Conservation (phyloP, 2,888 invertebrate genomes). For the Octonoba sinensis region DNA sequence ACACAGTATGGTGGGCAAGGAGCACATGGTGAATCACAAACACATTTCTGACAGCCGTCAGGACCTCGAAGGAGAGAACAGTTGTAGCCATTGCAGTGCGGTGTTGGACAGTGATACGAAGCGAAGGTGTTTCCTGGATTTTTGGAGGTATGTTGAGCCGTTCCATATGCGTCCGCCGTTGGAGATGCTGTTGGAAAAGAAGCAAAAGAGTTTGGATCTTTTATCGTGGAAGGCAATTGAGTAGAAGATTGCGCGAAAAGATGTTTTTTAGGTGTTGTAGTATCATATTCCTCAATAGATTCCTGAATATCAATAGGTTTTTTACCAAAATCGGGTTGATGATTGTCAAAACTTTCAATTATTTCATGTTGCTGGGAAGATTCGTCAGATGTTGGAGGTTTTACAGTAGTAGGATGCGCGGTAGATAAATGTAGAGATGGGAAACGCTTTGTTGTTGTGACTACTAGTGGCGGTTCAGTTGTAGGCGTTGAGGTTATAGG, state of each 20-base stretch:
- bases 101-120: constrained; percentile 58
- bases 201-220: constrained; percentile 33
- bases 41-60: constrained; percentile 58
- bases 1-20: constrained; percentile 60
- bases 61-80: constrained; percentile 54
- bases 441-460: background rate
- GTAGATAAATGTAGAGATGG: background rate
- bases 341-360: constrained; percentile 48
- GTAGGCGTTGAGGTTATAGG: background rate
- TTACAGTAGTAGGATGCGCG: constrained; percentile 1
- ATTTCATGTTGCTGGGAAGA: constrained; percentile 11
- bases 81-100: constrained; percentile 62
- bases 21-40: constrained; percentile 57
- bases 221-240: constrained; percentile 10
- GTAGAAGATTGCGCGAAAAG: constrained; percentile 3
- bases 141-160: constrained; percentile 4
- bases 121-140: constrained; percentile 13
- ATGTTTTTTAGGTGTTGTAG: constrained; percentile 25
- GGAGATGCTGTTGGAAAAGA: constrained; percentile 56
- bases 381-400: background rate
- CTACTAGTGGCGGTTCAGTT: background rate
- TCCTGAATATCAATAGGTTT: constrained; percentile 33
- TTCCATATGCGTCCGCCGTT: constrained; percentile 39
- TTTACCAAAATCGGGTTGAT: constrained; percentile 33
- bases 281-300: constrained; percentile 23